Evolutionary conservation across 2,113 vertebrate species (phyloP).

Genomic region (Ceyx cyanopectus): DNA sequence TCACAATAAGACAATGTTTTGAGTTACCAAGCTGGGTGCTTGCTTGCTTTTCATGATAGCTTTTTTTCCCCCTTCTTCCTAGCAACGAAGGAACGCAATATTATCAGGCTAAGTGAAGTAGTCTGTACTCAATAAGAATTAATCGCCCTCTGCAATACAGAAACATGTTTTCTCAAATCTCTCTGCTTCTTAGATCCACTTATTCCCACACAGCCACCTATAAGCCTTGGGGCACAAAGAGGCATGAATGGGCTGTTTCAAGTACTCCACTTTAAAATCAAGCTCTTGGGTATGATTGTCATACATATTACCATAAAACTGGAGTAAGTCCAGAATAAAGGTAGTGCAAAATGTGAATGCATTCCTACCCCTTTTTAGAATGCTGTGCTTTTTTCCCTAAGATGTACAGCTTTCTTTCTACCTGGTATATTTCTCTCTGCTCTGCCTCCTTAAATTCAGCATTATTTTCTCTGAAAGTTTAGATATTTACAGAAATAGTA

Average conservation of each 20-base stretch:
- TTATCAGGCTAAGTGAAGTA: background rate
- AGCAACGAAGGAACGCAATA: background rate
- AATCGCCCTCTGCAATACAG: background rate
- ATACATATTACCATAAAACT: background rate
- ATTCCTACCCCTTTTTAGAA: background rate
- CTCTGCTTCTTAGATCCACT: background rate
- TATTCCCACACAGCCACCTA: background rate
- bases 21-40: background rate
- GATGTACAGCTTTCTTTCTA: background rate
- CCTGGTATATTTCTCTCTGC: background rate
- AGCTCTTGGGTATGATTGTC: background rate
- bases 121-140: background rate
- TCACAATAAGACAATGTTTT: background rate
- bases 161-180: background rate
- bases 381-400: fast-evolving
- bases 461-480: background rate
- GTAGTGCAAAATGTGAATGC: background rate
- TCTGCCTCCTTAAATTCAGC: background rate
- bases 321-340: background rate
- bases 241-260: background rate
- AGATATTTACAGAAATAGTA: background rate
- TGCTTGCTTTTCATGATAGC: background rate
- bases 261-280: background rate
- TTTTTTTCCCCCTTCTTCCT: background rate
- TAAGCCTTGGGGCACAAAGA: background rate